These are phyloP conservation scores for Oasisia sp. DNA, from an alignment of 2,888 invertebrate species.

Conservation along the genomic window DNA sequence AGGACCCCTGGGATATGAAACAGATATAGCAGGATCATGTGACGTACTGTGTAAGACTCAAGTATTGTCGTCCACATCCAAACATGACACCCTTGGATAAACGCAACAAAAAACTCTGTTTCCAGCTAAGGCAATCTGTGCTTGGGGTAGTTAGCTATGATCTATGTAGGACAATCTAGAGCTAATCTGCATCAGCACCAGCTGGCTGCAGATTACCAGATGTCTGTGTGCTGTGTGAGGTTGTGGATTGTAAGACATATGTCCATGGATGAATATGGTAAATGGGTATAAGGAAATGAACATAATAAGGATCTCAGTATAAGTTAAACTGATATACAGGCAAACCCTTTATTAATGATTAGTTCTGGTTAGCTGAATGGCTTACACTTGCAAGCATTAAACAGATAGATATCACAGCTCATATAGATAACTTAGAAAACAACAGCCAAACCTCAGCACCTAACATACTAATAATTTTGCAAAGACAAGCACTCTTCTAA, in stretches of 20 bases:
- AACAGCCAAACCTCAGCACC: background rate
- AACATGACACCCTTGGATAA: background rate
- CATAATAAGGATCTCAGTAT: background rate
- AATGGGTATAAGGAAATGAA: background rate
- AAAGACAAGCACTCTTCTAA: background rate
- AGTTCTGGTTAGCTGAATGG: background rate
- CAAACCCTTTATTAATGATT: background rate
- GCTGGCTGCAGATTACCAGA: conserved; percentile 6
- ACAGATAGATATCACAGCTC: background rate
- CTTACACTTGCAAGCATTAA: background rate
- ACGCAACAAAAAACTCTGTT: background rate
- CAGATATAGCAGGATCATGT: background rate
- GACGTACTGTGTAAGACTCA: background rate
- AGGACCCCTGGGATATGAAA: background rate
- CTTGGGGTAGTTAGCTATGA: background rate
- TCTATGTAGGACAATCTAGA: background rate
- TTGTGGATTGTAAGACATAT: background rate
- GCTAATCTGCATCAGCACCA: background rate
- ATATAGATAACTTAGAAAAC: background rate
- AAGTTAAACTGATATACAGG: background rate
- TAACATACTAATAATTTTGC: background rate
- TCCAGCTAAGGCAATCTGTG: background rate
- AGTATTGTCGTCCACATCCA: background rate
- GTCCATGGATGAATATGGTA: background rate
- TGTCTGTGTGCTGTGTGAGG: background rate